Evolutionary conservation across 2,113 vertebrate genomes (phyloP).

Genomic region (Poeciliopsis prolifica): DNA sequence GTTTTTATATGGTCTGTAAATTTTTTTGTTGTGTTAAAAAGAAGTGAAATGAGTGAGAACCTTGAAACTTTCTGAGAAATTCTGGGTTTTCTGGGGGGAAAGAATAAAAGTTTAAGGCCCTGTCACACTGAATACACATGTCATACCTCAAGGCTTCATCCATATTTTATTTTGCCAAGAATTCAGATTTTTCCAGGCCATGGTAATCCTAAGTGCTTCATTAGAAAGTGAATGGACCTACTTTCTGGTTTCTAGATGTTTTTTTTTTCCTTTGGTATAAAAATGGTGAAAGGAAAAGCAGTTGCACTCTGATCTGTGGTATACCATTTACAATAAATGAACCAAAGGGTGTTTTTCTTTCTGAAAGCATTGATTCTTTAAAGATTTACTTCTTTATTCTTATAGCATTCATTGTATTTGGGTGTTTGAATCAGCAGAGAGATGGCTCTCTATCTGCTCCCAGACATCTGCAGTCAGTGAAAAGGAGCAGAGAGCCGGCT

Average conservation of each 20-base stretch:
- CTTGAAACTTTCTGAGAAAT: neutral
- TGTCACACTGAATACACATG: neutral
- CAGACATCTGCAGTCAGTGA: constrained; percentile 1
- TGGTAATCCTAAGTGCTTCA: neutral
- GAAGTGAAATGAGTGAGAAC: too few species aligned
- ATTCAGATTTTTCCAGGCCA: neutral
- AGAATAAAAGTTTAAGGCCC: neutral
- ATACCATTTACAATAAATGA: neutral
- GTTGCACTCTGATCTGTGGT: neutral
- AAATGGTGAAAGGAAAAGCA: neutral
- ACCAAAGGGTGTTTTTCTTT: neutral
- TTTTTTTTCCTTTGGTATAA: neutral
- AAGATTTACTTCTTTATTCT: neutral
- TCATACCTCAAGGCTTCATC: neutral
- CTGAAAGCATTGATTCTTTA: neutral
- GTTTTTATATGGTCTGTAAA: neutral
- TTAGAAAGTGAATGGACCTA: neutral
- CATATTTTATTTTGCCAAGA: neutral
- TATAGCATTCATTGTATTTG: neutral
- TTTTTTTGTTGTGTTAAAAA: too few species aligned
- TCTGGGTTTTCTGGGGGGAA: neutral
- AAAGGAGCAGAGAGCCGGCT: neutral
- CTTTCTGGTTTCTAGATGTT: neutral
- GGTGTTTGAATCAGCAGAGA: neutral
- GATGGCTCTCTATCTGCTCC: neutral